These are phyloP conservation scores for Acanthopleura granulata DNA, from an alignment of 2,888 invertebrate species.

Conservation along the genomic window DNA sequence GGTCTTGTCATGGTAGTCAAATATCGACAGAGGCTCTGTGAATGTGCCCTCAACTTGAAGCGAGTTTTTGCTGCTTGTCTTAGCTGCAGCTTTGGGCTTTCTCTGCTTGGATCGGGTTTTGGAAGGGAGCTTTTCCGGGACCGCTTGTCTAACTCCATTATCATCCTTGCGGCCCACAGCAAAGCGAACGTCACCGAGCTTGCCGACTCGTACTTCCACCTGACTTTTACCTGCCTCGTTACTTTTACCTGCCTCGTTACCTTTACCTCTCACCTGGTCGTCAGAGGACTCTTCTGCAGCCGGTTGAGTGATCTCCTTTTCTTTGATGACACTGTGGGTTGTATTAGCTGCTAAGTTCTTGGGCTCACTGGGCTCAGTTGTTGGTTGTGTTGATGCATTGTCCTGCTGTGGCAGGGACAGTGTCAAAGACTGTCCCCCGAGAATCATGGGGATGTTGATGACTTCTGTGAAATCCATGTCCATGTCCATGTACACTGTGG, in stretches of 20 bases:
- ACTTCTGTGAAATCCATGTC: slow-evolving; percentile 56
- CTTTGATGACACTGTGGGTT: background rate
- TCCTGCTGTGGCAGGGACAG: too few species aligned
- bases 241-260: too few species aligned
- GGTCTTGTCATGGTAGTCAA: slow-evolving; percentile 50
- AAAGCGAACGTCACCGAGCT: slow-evolving; percentile 55
- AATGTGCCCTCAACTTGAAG: background rate
- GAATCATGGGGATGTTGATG: slow-evolving; percentile 26
- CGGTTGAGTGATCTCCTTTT: background rate
- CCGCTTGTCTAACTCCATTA: slow-evolving; percentile 51
- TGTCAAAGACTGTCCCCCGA: too few species aligned
- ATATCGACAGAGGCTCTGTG: slow-evolving; percentile 35
- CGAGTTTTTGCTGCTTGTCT: background rate
- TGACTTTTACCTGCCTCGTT: background rate
- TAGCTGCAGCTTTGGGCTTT: slow-evolving; percentile 26
- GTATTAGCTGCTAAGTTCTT: too few species aligned
- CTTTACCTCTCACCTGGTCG: background rate
- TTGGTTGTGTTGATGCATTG: too few species aligned
- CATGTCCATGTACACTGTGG: slow-evolving; percentile 45
- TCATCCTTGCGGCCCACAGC: slow-evolving; percentile 48
- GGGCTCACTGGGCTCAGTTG: too few species aligned
- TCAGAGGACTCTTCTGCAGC: background rate
- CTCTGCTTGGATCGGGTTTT: slow-evolving; percentile 48
- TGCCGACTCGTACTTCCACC: slow-evolving; percentile 39
- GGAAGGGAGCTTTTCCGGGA: slow-evolving; percentile 42